Percentiles rank a stretch among this genome's conserved stretches.
Conservation (phyloP, 2,888 invertebrate genomes). For the Phyllotreta cruciferae region DNA sequence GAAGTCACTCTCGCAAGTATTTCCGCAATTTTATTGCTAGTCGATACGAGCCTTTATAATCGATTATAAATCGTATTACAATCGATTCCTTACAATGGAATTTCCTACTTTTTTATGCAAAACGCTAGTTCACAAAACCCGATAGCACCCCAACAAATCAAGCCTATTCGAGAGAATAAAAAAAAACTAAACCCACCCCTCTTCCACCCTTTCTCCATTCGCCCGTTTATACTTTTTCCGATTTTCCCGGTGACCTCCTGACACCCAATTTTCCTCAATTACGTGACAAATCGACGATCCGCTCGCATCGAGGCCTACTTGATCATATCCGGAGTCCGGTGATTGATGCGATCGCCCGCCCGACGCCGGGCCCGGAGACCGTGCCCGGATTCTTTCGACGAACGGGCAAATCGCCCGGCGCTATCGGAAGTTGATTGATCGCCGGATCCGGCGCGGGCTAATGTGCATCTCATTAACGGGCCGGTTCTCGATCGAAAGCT, state of each 20-base stretch:
- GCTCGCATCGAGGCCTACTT: slow-evolving; percentile 27
- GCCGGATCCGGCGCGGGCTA: slow-evolving; percentile 51
- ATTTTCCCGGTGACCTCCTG: slow-evolving; percentile 10
- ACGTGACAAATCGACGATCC: slow-evolving; percentile 22
- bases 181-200: too few relatives aligned
- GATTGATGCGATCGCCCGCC: slow-evolving; percentile 59
- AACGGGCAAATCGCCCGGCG: slow-evolving; percentile 28
- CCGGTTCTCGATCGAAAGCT: slow-evolving; percentile 30
- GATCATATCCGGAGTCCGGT: slow-evolving; percentile 43
- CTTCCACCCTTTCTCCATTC: too few relatives aligned
- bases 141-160: too few relatives aligned
- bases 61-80: too few relatives aligned
- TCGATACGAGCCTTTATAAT: too few relatives aligned
- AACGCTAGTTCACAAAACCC: too few relatives aligned
- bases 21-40: too few relatives aligned
- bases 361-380: neutral
- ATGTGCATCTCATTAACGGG: slow-evolving; percentile 54
- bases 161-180: too few relatives aligned
- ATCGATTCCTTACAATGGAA: too few relatives aligned
- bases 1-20: too few relatives aligned
- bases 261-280: slow-evolving; percentile 21
- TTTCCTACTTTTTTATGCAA: too few relatives aligned
- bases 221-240: neutral
- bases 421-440: slow-evolving; percentile 64
- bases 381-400: slow-evolving; percentile 57